These are phyloP conservation scores for Gymnothorax javanicus DNA, from an alignment of 2,797 vertebrate genomes.

Conservation along the genomic window DNA sequence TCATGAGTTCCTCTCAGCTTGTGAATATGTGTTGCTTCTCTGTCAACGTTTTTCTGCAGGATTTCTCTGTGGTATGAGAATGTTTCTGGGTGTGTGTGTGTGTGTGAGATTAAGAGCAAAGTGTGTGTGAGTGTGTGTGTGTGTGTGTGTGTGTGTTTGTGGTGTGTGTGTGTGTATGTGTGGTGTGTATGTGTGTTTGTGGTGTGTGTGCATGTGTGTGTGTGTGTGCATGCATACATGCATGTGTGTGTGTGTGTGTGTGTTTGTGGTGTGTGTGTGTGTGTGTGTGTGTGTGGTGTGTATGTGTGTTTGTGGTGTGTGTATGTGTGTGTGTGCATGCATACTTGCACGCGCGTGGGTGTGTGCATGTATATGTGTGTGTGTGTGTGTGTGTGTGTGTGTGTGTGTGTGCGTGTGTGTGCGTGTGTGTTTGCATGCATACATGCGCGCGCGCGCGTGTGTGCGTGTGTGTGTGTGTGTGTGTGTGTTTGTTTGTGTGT, in stretches of 20 bases:
- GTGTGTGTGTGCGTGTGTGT: neutral
- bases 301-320: constrained; percentile 50
- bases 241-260: constrained; percentile 59
- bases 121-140: constrained; percentile 51
- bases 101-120: constrained; percentile 52
- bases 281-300: constrained; percentile 47
- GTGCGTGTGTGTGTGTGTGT: constrained; percentile 1
- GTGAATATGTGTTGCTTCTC: too few relatives aligned
- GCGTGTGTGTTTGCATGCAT: too few relatives aligned
- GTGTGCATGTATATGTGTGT: neutral
- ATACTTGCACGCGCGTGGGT: constrained; percentile 30
- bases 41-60: too few relatives aligned
- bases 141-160: constrained; percentile 42
- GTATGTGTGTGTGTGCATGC: constrained; percentile 41
- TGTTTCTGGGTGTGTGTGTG: constrained; percentile 48
- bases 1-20: too few relatives aligned
- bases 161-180: constrained; percentile 46
- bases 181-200: constrained; percentile 55
- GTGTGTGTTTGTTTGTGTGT: neutral
- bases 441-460: neutral
- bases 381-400: neutral
- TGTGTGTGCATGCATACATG: constrained; percentile 47
- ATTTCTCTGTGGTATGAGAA: too few relatives aligned
- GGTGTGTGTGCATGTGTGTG: constrained; percentile 30
- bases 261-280: constrained; percentile 55